Evolutionary conservation across 2,797 vertebrate species (phyloP).

Genomic region (Rhynchotus rufescens): DNA sequence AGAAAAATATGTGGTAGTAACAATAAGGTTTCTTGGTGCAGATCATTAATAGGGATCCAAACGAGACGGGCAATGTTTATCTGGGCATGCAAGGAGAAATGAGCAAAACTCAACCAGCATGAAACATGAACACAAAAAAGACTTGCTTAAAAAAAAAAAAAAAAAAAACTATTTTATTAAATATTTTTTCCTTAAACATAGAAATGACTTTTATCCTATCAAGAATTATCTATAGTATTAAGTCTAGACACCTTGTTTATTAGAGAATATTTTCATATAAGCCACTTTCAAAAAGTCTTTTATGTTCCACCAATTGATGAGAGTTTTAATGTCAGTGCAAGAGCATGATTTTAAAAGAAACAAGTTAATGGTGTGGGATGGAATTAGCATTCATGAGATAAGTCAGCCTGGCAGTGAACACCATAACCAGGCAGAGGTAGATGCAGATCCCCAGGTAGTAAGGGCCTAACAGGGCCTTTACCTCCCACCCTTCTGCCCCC

Average conservation of each 20-base stretch:
- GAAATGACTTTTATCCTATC: constrained; percentile 8
- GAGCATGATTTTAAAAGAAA: constrained; percentile 1
- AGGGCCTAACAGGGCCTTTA: neutral
- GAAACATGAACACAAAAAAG: neutral
- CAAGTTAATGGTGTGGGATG: neutral
- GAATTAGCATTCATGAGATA: constrained; percentile 9
- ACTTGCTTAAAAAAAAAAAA: neutral
- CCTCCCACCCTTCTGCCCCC: fast-evolving
- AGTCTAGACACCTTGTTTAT: constrained; percentile 9
- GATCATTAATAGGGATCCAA: neutral
- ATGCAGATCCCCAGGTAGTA: neutral
- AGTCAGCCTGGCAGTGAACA: neutral
- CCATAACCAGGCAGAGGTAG: neutral
- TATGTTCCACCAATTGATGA: constrained; percentile 12
- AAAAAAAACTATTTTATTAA: neutral
- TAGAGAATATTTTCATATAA: constrained; percentile 10
- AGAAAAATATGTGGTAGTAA: neutral
- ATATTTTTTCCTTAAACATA: neutral
- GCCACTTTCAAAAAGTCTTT: constrained; percentile 2
- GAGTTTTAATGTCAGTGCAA: constrained; percentile 2
- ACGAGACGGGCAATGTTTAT: neutral
- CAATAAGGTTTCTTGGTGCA: neutral
- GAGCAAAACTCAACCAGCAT: neutral
- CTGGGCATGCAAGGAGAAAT: neutral
- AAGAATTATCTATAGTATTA: constrained; percentile 6